Evolutionary conservation across 2,888 invertebrate genomes (phyloP).

Genomic region (Eugnorisma glareosa): DNA sequence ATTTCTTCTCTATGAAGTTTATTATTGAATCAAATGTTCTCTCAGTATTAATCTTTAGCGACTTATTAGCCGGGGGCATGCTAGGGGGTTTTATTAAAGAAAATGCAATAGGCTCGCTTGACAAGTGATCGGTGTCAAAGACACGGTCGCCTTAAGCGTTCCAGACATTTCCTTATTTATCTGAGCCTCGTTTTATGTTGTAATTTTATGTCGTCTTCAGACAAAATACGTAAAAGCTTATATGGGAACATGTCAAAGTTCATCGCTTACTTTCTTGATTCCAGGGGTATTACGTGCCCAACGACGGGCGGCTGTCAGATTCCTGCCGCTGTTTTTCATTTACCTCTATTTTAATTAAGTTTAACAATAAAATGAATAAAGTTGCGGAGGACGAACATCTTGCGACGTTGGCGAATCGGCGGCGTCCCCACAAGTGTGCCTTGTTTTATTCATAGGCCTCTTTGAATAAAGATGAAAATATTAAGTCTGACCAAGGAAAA

Average conservation of each 20-base stretch:
- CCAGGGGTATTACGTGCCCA: slow-evolving; percentile 32
- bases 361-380: slow-evolving; percentile 84
- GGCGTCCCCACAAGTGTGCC: slow-evolving; percentile 75
- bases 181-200: slow-evolving; percentile 43
- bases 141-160: slow-evolving; percentile 50
- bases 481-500: slow-evolving; percentile 85
- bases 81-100: slow-evolving; percentile 33
- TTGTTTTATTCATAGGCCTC: slow-evolving; percentile 89
- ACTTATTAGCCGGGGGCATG: slow-evolving; percentile 49
- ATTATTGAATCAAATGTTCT: slow-evolving; percentile 63
- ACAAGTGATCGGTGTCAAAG: slow-evolving; percentile 51
- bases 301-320: slow-evolving; percentile 34
- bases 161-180: slow-evolving; percentile 56
- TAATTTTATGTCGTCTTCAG: slow-evolving; percentile 47
- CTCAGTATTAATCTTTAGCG: slow-evolving; percentile 44
- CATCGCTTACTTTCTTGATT: slow-evolving; percentile 43
- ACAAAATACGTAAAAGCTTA: slow-evolving; percentile 58
- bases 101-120: slow-evolving; percentile 45
- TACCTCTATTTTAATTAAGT: slow-evolving; percentile 81
- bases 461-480: slow-evolving; percentile 91
- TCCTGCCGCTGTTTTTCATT: slow-evolving; percentile 28
- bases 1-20: slow-evolving; percentile 63
- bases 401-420: slow-evolving; percentile 77
- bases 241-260: slow-evolving; percentile 57
- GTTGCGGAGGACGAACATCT: slow-evolving; percentile 79